Evolutionary conservation across 2,888 invertebrate species (phyloP), one percentile per base, ranked within the genome.

Genomic region (Anaspis maculata): DNA sequence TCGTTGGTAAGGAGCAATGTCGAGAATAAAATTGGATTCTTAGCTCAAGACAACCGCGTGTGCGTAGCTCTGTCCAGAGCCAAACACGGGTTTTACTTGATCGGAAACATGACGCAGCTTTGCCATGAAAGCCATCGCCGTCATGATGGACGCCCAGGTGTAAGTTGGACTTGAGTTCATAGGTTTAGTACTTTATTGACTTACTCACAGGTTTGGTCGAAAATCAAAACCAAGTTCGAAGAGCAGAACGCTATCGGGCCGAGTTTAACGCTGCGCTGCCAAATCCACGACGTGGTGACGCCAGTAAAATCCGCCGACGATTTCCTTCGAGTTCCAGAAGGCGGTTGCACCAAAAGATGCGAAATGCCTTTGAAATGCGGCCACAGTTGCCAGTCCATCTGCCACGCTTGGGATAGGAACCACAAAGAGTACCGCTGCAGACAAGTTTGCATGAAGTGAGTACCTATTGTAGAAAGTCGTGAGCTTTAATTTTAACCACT

Each of bases 51-150:
- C 21, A 86, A 86, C 59, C 72, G 86, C 24, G 76, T 85, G 24
- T 83, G 85, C 54, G 86, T 87, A 1, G 82, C 84, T 1, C 61
- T 88, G 27, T 86, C 87, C 0, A 68, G 88, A 46, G 88, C 81
- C 0, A 73, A 72, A 54, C 68, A 70, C 52, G 82, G 79, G 2
- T 70, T 88, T 27, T 87, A 78, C 56, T 74, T 84, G 3, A 74
- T 82, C 47, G 88, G 87, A 2, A 85, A 87, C 50, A 77, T 82
- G 71, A 54, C 66, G 1, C 62, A 73, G 6, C 55, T 83, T 0
- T 62, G 69, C 40, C 51, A 66, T 1, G 68, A 72, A 1, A 76
- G 73, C 45, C 27, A 46, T 9, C 19, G n/a, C n/a, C n/a, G n/a
- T n/a, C n/a, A n/a, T n/a, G n/a, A n/a, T n/a, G n/a, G n/a, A n/a